These are phyloP conservation scores for Platycercus adscitus DNA, from an alignment of 2,113 vertebrate species.

Conservation along the genomic window DNA sequence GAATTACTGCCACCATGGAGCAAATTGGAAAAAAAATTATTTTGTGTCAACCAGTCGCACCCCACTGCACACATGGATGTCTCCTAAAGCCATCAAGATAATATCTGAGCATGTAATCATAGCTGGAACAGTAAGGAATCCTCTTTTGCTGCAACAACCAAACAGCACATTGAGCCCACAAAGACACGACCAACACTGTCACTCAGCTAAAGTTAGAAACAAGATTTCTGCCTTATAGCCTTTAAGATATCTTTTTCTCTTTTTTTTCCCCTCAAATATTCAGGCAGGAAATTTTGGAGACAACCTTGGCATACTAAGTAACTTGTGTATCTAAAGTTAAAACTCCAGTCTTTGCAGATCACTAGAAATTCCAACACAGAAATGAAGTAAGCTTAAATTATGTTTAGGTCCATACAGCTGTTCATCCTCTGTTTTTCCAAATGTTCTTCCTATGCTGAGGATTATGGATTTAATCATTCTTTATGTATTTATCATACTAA, in stretches of 20 bases:
- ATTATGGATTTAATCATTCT: not conserved
- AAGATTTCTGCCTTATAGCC: slow-evolving; percentile 47
- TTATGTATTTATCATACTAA: not conserved
- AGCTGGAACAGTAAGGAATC: slow-evolving; percentile 72
- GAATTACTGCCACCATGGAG: slow-evolving; percentile 73
- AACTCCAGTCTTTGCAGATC: not conserved
- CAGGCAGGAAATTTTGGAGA: not conserved
- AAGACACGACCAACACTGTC: slow-evolving; percentile 50
- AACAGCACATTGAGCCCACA: slow-evolving; percentile 57
- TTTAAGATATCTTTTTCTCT: not conserved
- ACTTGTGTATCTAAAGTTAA: not conserved
- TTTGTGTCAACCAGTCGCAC: slow-evolving; percentile 73
- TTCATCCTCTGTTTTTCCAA: not conserved
- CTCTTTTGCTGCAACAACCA: slow-evolving; percentile 62
- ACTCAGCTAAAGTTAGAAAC: slow-evolving; percentile 42
- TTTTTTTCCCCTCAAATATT: not conserved
- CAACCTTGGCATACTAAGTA: not conserved
- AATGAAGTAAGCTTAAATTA: not conserved
- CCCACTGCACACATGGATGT: slow-evolving; percentile 68
- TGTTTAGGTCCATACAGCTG: not conserved
- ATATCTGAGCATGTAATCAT: slow-evolving; percentile 72
- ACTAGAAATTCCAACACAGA: not conserved
- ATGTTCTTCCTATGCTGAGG: not conserved
- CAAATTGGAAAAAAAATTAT: slow-evolving; percentile 73
- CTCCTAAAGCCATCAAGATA: slow-evolving; percentile 75